Evolutionary conservation across 1,140 invertebrate species (phyloP).

Genomic region (Drosophila repletoides): DNA sequence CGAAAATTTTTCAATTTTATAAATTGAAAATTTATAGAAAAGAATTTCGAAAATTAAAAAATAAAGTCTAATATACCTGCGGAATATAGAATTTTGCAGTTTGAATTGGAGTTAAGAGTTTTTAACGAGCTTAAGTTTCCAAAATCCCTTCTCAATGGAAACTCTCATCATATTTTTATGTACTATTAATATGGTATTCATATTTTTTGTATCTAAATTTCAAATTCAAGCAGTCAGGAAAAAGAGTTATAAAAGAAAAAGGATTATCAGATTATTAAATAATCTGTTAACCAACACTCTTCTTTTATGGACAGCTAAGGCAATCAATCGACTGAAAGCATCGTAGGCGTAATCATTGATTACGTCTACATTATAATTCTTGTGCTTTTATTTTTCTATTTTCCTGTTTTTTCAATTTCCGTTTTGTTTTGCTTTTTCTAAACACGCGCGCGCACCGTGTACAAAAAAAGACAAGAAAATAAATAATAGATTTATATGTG

Average conservation of each 20-base stretch:
- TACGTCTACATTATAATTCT: constrained; percentile 40
- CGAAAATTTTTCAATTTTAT: too few species aligned
- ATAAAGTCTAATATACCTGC: too few species aligned
- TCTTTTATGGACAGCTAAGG: neutral
- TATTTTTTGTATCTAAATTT: neutral
- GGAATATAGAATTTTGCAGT: too few species aligned
- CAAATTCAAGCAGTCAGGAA: too few species aligned
- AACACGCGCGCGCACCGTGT: constrained; percentile 65
- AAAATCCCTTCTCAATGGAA: too few species aligned
- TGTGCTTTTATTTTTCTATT: constrained; percentile 45
- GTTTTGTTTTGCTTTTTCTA: constrained; percentile 71
- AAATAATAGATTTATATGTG: constrained; percentile 3
- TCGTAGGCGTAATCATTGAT: constrained; percentile 64
- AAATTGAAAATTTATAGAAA: too few species aligned
- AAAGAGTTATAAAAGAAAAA: too few species aligned
- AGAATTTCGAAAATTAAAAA: too few species aligned
- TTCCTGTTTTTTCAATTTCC: constrained; percentile 55
- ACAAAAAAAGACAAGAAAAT: too few species aligned
- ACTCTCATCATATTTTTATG: too few species aligned
- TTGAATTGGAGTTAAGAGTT: too few species aligned
- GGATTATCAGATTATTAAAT: neutral
- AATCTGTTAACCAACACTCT: constrained; percentile 3
- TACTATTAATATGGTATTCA: neutral
- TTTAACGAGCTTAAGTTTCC: too few species aligned
- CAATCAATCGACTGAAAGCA: neutral